Evolutionary conservation across 1,140 invertebrate genomes (phyloP).

Genomic region (Cotesia glomerata): DNA sequence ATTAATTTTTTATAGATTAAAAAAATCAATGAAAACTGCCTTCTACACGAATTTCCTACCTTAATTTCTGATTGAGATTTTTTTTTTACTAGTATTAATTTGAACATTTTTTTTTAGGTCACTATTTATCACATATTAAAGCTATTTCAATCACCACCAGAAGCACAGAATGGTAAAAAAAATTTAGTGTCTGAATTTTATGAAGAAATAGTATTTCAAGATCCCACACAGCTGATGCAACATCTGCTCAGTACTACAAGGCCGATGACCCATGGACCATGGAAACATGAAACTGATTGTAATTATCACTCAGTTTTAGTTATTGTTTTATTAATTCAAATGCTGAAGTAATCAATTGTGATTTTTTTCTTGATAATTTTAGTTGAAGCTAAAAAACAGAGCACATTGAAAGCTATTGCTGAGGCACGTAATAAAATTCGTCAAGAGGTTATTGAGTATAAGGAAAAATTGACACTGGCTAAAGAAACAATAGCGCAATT

Average conservation of each 20-base stretch:
- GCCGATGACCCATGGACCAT: conserved; percentile 75
- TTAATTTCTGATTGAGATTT: not conserved
- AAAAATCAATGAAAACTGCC: too few species aligned
- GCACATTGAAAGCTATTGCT: conserved; percentile 78
- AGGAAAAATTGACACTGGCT: conserved; percentile 86
- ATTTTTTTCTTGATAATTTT: conserved; percentile 46
- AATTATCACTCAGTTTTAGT: conserved; percentile 56
- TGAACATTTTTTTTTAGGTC: conserved; percentile 69
- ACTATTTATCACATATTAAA: conserved; percentile 96
- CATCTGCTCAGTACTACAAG: conserved; percentile 81
- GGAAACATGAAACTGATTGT: conserved; percentile 93
- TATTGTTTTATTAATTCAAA: conserved; percentile 1
- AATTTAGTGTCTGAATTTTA: conserved; percentile 92
- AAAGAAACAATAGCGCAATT: conserved; percentile 90
- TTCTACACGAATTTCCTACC: too few species aligned
- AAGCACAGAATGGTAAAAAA: conserved; percentile 77
- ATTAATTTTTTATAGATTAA: too few species aligned
- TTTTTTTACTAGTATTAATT: not conserved
- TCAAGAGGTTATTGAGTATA: conserved; percentile 83
- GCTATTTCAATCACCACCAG: conserved; percentile 82
- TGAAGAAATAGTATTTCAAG: conserved; percentile 97
- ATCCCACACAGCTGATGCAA: conserved; percentile 93
- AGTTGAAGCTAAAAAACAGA: conserved; percentile 93
- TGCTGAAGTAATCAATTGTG: conserved; percentile 7
- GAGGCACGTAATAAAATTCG: conserved; percentile 85